Evolutionary conservation across 2,888 invertebrate species (phyloP).

Genomic region (Tromatobia lineatoria): DNA sequence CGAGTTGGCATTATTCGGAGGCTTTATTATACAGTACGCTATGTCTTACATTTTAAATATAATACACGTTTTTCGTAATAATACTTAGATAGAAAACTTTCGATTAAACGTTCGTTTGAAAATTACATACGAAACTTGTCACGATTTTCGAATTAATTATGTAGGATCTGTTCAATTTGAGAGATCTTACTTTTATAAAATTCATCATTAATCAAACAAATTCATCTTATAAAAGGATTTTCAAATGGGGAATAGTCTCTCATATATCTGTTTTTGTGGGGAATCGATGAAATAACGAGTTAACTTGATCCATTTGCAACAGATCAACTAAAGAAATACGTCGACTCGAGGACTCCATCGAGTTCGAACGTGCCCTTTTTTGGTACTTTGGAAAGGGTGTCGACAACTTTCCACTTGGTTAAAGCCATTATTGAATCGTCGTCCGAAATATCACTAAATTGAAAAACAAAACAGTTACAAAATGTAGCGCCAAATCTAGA

Average conservation of each 20-base stretch:
- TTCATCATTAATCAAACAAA: neutral
- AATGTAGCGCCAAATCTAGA: too few species aligned
- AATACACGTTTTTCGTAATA: constrained; percentile 48
- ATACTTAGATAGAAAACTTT: neutral
- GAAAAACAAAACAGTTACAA: constrained; percentile 22
- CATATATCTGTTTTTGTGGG: neutral
- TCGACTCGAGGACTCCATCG: constrained; percentile 90
- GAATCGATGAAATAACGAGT: neutral
- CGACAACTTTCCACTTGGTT: constrained; percentile 48
- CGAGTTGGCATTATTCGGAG: constrained; percentile 4
- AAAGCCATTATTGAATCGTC: constrained; percentile 67
- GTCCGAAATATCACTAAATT: constrained; percentile 85
- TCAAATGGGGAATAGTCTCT: neutral
- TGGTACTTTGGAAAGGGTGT: constrained; percentile 88
- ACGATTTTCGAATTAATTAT: neutral
- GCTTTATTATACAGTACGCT: constrained; percentile 22
- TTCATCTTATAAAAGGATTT: too few species aligned
- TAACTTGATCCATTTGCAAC: neutral
- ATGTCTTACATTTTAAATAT: constrained; percentile 37
- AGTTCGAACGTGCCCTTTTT: constrained; percentile 92
- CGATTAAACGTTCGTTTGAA: neutral
- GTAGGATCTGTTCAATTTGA: neutral
- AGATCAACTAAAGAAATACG: constrained; percentile 94
- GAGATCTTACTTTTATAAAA: neutral
- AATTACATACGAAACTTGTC: neutral